A percentile compares a stretch with the other conserved stretches of the same genome.
Evolutionary conservation across 1,140 invertebrate species (phyloP).

Genomic region (Planococcus citri): DNA sequence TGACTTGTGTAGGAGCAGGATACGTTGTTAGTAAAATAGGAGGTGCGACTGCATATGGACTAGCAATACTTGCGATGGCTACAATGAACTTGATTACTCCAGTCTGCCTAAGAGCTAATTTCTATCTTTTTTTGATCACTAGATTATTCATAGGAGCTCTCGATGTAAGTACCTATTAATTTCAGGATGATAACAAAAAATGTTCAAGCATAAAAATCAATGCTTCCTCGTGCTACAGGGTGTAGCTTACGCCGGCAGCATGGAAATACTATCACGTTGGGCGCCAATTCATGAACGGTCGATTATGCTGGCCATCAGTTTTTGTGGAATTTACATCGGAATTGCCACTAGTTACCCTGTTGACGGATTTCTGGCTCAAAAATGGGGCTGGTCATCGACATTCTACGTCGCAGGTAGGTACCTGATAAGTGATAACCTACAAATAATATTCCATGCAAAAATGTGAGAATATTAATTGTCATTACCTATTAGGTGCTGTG

Average conservation of each 20-base stretch:
- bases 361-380: background rate
- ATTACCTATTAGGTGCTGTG: too few relatives aligned
- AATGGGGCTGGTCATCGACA: conserved; percentile 39
- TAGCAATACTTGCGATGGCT: conserved; percentile 11
- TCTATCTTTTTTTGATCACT: background rate
- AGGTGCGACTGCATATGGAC: conserved; percentile 36
- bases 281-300: conserved; percentile 68
- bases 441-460: too few relatives aligned
- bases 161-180: background rate
- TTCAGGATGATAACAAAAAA: background rate
- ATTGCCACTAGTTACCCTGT: background rate
- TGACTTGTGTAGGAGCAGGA: conserved; percentile 45
- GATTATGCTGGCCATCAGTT: conserved; percentile 59
- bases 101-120: background rate
- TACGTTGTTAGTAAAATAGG: conserved; percentile 40
- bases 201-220: background rate
- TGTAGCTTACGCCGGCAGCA: conserved; percentile 49
- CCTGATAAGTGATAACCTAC: too few relatives aligned
- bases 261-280: conserved; percentile 69
- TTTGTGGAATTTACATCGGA: conserved; percentile 50
- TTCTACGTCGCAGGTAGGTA: conserved; percentile 82
- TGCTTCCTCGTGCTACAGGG: background rate
- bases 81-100: background rate
- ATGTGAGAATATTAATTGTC: too few relatives aligned
- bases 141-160: background rate